Evolutionary conservation across 30 jellyfish, hydroid and myxozoan genomes (phyloP), one percentile per base, ranked within the genome.

Genomic region (Cassiopea andromeda): DNA sequence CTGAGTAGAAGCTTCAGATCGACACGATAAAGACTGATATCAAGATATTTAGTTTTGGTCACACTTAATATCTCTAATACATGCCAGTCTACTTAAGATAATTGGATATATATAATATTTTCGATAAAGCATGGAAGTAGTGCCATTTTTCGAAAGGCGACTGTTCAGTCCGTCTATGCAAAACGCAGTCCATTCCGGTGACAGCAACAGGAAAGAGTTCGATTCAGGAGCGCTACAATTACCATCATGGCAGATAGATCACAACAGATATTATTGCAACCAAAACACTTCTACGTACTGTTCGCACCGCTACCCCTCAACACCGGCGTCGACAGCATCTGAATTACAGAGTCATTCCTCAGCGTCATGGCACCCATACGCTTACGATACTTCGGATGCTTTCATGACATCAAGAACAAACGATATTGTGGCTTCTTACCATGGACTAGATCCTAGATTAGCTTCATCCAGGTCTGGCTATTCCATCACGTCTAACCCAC

Each of bases 241-340:
- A 13, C 82, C 93, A 27, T 44, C 78, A 10, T 86, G 93, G 93
- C 93, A 75, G 48, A 69, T 85, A 4, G 93, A 75, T 69, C 80
- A 61, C 80, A 73, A 69, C 88, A 48, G 84, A 27, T 75, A 57
- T 60, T 47, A 17, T 80, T 75, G 89, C 85, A 86, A 49, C 50
- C 70, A 75, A 44, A 76, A 48, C 70, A 68, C 87, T 19, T 50
- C 89, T 1, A 86, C 44, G 46, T 87, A 75, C 77, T 86, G 93
- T 77, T 61, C 80, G 3, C 93, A 86, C 27, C 77, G 93, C 75
- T 80, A 74, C 84, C 44, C 93, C 12, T 1, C 93, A 27, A 27
- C 93, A 1, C 59, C 81, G 10, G 48, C 75, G 44, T 18, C 84
- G 14, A 75, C 60, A 5, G 59, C 93, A 54, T 13, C 82, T 13